Percentiles rank a stretch among this genome's conserved stretches.
Conservation (phyloP, 1,140 invertebrate genomes). For the Akabosia matsudoensis region DNA sequence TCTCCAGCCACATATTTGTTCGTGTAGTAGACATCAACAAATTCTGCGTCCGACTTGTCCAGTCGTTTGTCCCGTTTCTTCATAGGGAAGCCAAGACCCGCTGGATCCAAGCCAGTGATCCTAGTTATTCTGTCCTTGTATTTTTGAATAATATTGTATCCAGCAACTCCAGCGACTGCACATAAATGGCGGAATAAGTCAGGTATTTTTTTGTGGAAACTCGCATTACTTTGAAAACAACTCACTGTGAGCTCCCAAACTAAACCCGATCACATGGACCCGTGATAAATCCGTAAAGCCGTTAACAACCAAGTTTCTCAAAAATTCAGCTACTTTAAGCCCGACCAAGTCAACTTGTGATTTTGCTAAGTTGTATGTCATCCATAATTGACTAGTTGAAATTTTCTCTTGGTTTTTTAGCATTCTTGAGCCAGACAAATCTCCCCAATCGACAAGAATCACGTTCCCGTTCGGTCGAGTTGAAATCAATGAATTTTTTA, state of each 20-base stretch:
- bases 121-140: not conserved
- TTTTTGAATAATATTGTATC: not conserved
- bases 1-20: not conserved
- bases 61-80: constrained; percentile 50
- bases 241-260: constrained; percentile 6
- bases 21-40: constrained; percentile 55
- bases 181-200: not conserved
- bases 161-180: not conserved
- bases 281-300: not conserved
- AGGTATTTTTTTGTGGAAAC: not conserved
- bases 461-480: not conserved
- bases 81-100: constrained; percentile 55
- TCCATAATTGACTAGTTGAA: not conserved
- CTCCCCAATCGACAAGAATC: not conserved
- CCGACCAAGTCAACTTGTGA: not conserved
- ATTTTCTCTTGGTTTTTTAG: not conserved
- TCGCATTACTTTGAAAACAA: not conserved
- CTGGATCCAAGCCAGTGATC: constrained; percentile 57
- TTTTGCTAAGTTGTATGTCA: not conserved
- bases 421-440: not conserved
- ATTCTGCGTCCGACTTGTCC: constrained; percentile 55
- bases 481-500: not conserved
- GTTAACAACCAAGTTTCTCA: not conserved
- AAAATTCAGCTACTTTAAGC: not conserved
- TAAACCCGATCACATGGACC: not conserved